These are phyloP conservation scores for Drosophila ohnishii DNA, from an alignment of 1,140 invertebrate genomes.

Conservation along the genomic window DNA sequence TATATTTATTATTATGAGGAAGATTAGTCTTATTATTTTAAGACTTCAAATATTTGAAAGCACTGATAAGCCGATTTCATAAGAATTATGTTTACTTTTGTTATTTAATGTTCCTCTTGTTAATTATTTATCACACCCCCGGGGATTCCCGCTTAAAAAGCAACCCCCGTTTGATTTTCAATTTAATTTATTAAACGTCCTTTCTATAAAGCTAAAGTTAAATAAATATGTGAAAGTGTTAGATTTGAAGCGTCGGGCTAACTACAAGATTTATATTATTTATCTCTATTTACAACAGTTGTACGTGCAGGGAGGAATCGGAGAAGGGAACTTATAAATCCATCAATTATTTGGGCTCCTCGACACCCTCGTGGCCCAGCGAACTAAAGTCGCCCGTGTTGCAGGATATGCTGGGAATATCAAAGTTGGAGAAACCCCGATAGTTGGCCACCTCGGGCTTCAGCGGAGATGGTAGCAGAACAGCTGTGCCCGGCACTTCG, in stretches of 20 bases:
- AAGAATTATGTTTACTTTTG: too few relatives aligned
- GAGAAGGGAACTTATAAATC: neutral
- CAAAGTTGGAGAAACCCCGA: constrained; percentile 87
- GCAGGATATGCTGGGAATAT: constrained; percentile 89
- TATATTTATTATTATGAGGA: too few relatives aligned
- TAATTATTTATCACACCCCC: too few relatives aligned
- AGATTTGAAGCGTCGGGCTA: constrained; percentile 30
- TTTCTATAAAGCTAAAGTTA: constrained; percentile 32
- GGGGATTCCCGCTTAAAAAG: neutral
- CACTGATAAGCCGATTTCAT: neutral
- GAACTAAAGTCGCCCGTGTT: constrained; percentile 86
- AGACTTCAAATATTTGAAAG: neutral
- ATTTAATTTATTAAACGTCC: constrained; percentile 44
- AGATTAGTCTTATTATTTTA: neutral
- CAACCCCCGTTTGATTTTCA: constrained; percentile 9
- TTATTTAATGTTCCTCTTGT: too few relatives aligned
- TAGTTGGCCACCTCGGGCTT: constrained; percentile 86
- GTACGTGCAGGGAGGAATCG: constrained; percentile 14
- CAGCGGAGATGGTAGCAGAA: constrained; percentile 86
- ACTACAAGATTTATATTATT: constrained; percentile 31
- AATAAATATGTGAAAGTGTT: constrained; percentile 59
- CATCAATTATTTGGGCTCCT: constrained; percentile 17
- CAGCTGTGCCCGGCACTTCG: constrained; percentile 84
- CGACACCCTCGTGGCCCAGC: constrained; percentile 40
- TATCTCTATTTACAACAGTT: constrained; percentile 57